A percentile compares a stretch with the other conserved stretches of the same genome.
phyloP scores from a whole-genome alignment of 2,797 vertebrate genomes.

The Muscicapa comitata region DNA sequence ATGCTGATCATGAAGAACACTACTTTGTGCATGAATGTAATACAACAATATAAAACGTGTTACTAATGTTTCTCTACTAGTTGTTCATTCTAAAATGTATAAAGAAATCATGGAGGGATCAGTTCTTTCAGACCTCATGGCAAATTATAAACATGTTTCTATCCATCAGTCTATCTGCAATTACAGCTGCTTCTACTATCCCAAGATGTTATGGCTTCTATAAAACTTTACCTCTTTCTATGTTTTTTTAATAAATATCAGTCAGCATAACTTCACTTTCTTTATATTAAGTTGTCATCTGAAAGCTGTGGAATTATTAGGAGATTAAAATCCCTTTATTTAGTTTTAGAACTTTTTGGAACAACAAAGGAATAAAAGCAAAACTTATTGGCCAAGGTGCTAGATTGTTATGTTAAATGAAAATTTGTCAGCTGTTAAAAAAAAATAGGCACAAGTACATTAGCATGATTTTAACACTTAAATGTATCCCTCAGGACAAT shows the following conservation, averaged over 20 bases:
- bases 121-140: neutral
- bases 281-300: neutral
- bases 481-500: neutral
- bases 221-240: neutral
- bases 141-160: neutral
- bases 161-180: neutral
- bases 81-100: neutral
- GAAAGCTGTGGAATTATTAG: neutral
- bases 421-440: neutral
- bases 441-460: neutral
- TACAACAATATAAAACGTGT: neutral
- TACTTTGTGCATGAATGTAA: neutral
- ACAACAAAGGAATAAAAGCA: neutral
- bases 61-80: neutral
- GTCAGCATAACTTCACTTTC: neutral
- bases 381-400: neutral
- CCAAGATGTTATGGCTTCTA: neutral
- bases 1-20: neutral
- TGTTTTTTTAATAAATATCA: neutral
- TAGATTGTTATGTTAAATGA: neutral
- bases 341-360: neutral
- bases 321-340: neutral
- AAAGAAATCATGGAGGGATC: neutral
- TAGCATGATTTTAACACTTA: neutral
- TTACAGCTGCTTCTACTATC: neutral